phyloP scores from a whole-genome alignment of 1,140 invertebrate species.

The Trialeurodes vaporariorum region DNA sequence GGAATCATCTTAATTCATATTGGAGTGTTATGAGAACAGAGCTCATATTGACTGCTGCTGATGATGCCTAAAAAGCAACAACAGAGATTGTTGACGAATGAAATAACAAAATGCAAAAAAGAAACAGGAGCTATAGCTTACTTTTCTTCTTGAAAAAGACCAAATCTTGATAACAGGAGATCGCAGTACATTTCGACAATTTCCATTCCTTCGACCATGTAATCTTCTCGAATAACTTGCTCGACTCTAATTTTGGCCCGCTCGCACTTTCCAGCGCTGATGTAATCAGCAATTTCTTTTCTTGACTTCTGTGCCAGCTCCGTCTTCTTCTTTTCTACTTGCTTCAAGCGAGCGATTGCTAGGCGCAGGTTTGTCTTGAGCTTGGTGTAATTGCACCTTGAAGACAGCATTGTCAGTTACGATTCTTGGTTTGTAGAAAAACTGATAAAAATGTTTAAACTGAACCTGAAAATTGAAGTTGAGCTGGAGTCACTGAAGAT shows the following conservation, averaged over 20 bases:
- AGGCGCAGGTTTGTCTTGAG: constrained; percentile 92
- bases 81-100: not conserved
- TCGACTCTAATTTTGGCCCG: constrained; percentile 93
- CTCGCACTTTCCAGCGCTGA: constrained; percentile 80
- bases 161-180: constrained; percentile 91
- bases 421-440: no score
- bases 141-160: constrained; percentile 95
- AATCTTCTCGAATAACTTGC: constrained; percentile 97
- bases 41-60: constrained; percentile 2
- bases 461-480: no score
- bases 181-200: constrained; percentile 99
- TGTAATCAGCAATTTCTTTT: constrained; percentile 95
- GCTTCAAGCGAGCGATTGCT: constrained; percentile 83
- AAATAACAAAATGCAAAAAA: not conserved
- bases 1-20: no score
- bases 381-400: constrained; percentile 81
- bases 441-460: no score
- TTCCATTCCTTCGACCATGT: constrained; percentile 98
- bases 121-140: constrained; percentile 34
- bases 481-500: no score
- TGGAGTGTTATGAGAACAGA: not conserved
- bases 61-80: not conserved
- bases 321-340: constrained; percentile 96
- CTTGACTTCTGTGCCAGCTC: constrained; percentile 91
- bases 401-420: constrained; percentile 60